Evolutionary conservation across 2,888 invertebrate genomes (phyloP).

Genomic region (Dasypolia templi): DNA sequence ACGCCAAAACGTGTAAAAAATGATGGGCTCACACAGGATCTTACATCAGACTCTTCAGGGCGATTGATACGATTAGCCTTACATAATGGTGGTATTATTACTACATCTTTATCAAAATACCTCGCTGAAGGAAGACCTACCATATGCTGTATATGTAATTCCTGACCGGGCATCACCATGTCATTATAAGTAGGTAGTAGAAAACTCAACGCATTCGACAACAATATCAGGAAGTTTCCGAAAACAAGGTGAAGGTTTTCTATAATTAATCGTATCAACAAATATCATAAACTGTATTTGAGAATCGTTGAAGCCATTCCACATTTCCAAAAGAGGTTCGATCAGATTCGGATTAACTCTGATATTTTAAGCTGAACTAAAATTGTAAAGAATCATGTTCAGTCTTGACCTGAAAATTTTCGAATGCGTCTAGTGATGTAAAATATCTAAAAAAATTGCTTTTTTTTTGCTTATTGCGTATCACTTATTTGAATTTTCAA

Average conservation of each 20-base stretch:
- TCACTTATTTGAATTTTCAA: no score
- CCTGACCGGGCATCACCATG: conserved; percentile 71
- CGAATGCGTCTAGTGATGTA: no score
- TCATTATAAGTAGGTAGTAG: conserved; percentile 76
- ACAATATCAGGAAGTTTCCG: conserved; percentile 75
- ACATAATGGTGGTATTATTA: conserved; percentile 69
- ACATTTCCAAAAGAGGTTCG: conserved; percentile 78
- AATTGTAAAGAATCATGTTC: no score
- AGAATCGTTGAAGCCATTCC: conserved; percentile 78
- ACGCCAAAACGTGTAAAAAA: conserved; percentile 66
- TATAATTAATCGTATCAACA: conserved; percentile 78
- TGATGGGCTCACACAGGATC: conserved; percentile 70
- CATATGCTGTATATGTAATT: conserved; percentile 49
- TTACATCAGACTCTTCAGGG: conserved; percentile 73
- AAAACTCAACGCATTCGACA: conserved; percentile 67
- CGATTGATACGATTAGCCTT: conserved; percentile 68
- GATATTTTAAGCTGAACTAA: conserved; percentile 75
- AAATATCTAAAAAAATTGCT: no score
- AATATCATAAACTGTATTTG: conserved; percentile 82
- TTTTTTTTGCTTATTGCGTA: no score
- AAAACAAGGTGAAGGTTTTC: conserved; percentile 70
- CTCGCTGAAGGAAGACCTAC: conserved; percentile 75
- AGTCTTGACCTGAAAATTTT: no score
- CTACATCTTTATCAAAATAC: conserved; percentile 73
- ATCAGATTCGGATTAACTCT: conserved; percentile 76